Evolutionary conservation across 1,140 invertebrate genomes (phyloP).

Genomic region (Conopomorpha cramerella): DNA sequence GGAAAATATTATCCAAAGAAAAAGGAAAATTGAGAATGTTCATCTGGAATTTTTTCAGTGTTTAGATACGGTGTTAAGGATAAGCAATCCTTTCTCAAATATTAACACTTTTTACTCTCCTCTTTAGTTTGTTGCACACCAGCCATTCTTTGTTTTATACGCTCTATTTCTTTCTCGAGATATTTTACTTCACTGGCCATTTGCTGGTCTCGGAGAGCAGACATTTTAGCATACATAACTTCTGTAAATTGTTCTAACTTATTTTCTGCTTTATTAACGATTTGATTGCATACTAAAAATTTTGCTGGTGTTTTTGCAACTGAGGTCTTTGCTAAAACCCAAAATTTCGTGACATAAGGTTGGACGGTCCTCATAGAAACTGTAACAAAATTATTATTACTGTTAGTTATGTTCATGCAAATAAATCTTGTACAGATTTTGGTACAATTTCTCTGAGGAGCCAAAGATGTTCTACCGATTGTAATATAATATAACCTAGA

Average conservation of each 20-base stretch:
- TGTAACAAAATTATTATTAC: slow-evolving; percentile 35
- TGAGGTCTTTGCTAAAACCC: slow-evolving; percentile 21
- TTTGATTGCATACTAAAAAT: slow-evolving; percentile 22
- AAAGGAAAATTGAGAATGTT: too few relatives aligned
- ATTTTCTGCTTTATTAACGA: slow-evolving; percentile 22
- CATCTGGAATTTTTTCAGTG: too few relatives aligned
- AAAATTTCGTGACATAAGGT: slow-evolving; percentile 23
- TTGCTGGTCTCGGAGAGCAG: slow-evolving; percentile 18
- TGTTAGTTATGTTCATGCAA: too few relatives aligned
- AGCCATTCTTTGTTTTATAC: slow-evolving; percentile 19
- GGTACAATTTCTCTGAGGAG: slow-evolving; percentile 16
- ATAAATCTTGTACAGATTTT: slow-evolving; percentile 29
- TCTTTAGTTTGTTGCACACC: slow-evolving; percentile 1
- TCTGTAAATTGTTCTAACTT: slow-evolving; percentile 10
- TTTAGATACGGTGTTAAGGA: too few relatives aligned
- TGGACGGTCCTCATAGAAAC: slow-evolving; percentile 38
- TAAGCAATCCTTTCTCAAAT: too few relatives aligned
- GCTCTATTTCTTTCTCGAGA: slow-evolving; percentile 31
- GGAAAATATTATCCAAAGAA: neutral
- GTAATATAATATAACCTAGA: too few relatives aligned
- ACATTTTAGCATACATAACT: slow-evolving; percentile 14
- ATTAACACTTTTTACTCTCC: too few relatives aligned
- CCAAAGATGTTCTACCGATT: too few relatives aligned
- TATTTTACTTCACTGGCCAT: slow-evolving; percentile 23
- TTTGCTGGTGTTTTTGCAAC: slow-evolving; percentile 19